Base-by-base conservation (phyloP, 2,113 vertebrate genomes). In the Xiphophorus hellerii region DNA sequence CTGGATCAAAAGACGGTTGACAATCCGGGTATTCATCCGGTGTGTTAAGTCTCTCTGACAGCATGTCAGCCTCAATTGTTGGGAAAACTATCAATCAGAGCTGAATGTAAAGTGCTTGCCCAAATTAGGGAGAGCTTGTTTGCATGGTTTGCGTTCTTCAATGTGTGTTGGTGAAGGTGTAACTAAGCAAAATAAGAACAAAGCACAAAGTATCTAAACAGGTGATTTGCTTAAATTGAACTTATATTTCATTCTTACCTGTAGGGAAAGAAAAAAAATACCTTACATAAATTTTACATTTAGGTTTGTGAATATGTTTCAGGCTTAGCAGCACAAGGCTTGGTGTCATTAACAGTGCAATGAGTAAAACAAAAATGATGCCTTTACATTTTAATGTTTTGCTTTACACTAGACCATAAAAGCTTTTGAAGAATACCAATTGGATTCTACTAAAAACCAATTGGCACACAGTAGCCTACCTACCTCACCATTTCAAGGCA, bases 31-130 rank as follows among this genome's bases (percentile, higher is more conserved):
- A 64, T 31, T 77, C 20, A 31, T 71, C 15, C 15, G 12, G 31
- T 62, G 48, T 25, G 54, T 81, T 63, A 67, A 58, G 37, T 71
- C 39, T 75, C 62, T 67, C 37, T 81, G 86, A 90, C 76, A 82
- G 73, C 30, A 29, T 64, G 86, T 81, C 78, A 67, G 70, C 66
- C 54, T 73, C 39, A 63, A 37, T 28, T 17, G 66, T 69, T 35
- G 62, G 22, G n/a, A 69, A 66, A 68, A 70, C 66, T 67, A 64
- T 76, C 58, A 62, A 66, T 66, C 65, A 80, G 14, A 37, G 42
- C 17, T 7, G 35, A 54, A 51, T 73, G 30, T 10, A 61, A 5
- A 66, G 48, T 51, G 75, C 42, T 15, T 20, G 17, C 44, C 44
- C 44, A 20, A 17, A 48, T 20, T 48, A 20, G 17, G 25, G 17